phyloP scores from a whole-genome alignment of 2,797 vertebrate genomes.

The Siniperca obscura region DNA sequence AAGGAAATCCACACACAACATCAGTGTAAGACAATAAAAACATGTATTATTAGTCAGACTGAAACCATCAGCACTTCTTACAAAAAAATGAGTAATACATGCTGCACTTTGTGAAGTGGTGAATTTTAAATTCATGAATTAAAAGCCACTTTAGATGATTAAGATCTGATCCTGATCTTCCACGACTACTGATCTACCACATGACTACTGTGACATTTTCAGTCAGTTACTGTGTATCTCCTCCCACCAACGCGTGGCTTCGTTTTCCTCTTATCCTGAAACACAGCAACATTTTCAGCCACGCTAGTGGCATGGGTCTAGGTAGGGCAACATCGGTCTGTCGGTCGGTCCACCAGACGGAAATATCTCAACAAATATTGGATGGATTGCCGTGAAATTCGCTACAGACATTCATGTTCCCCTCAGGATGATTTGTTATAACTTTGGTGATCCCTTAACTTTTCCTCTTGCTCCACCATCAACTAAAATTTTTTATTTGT shows the following conservation, averaged over 20 bases:
- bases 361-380: not conserved
- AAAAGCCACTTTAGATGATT: not conserved
- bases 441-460: no score
- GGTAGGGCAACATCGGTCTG: rapidly evolving
- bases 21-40: no score
- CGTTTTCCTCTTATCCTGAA: not conserved
- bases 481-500: not conserved
- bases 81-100: not conserved
- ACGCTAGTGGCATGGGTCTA: not conserved
- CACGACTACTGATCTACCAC: not conserved
- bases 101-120: not conserved
- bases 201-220: not conserved
- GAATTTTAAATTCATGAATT: not conserved
- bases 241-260: not conserved
- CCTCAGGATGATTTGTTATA: not conserved
- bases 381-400: not conserved
- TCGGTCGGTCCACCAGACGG: not conserved
- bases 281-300: not conserved
- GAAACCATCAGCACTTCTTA: not conserved
- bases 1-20: not conserved
- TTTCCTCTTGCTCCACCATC: not conserved
- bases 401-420: not conserved
- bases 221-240: not conserved
- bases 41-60: not conserved
- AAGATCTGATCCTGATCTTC: not conserved